Evolutionary conservation across 2,888 invertebrate genomes (phyloP), one percentile per base, ranked within the genome.

Genomic region (Brachyopa scutellaris): DNA sequence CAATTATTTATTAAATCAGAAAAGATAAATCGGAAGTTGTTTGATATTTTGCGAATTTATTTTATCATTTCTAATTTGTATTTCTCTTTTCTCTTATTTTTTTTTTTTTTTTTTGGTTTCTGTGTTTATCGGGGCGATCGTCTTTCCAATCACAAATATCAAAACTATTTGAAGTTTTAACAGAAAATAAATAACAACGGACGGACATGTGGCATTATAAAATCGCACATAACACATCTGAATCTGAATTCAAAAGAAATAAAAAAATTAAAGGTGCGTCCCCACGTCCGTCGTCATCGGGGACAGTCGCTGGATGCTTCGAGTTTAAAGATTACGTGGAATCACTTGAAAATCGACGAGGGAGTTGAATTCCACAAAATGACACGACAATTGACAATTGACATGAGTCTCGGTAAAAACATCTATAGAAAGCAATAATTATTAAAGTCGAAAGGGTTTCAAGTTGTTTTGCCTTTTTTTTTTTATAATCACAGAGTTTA

Each of bases 1-100:
- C 73, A 73, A 62, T 64, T 55, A 55, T 47, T 62, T 73, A 73
- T 73, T 53, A 73, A 73, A 64, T 73, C 73, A 55, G 53, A 53
- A 53, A 38, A 64, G 73, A 73, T 72, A 31, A 72, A 72, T 73
- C 73, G 73, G 73, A 73, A 73, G 73, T 73, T 29, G 36, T 15
- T 45, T 36, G 4, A 17, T 36, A 13, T 42, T n/a, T n/a, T 42
- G 51, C 61, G 38, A 70, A 70, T 70, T 49, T 26, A 3, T 53
- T 62, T 62, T 51, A 19, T 42, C 31, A 47, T 38, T 59, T 70
- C 53, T 9, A 55, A 62, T 61, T 73, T 38, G 38, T 31, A 33
- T 67, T 26, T 51, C 15, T 15, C 26, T 40, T 38, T 69, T 59
- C 21, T 51, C 59, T 33, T 17, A 59, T 62, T 23, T 36, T 1